Conservation (phyloP, 2,888 invertebrate genomes). For the Geophilus truncorum region DNA sequence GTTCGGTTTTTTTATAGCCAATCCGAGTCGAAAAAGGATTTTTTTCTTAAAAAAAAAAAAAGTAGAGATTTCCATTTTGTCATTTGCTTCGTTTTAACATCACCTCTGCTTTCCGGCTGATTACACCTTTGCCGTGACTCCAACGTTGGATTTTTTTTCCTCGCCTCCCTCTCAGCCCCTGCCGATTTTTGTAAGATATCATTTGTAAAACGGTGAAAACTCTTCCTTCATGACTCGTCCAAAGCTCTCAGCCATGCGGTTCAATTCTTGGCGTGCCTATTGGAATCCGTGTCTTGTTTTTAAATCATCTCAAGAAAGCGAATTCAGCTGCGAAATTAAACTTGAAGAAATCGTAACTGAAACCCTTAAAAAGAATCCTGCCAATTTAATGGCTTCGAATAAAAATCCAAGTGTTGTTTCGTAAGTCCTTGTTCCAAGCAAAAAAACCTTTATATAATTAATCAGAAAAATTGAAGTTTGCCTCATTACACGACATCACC, state of each 20-base stretch:
- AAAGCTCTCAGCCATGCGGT: constrained; percentile 19
- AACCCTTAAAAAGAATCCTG: background rate
- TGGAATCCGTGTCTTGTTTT: constrained; percentile 25
- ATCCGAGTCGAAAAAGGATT: background rate
- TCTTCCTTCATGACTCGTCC: constrained; percentile 27
- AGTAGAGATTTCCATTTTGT: background rate
- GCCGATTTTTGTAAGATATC: background rate
- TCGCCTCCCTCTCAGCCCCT: background rate
- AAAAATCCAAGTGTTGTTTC: background rate
- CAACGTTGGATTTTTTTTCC: background rate
- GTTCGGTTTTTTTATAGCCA: background rate
- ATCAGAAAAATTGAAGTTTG: background rate
- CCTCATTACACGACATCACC: background rate
- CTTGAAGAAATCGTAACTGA: background rate
- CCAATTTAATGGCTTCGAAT: constrained; percentile 9
- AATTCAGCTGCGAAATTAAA: background rate
- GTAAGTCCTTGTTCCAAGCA: background rate
- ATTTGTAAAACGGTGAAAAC: constrained; percentile 27
- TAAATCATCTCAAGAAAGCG: background rate
- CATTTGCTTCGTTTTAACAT: constrained; percentile 24
- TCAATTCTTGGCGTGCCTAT: constrained; percentile 27
- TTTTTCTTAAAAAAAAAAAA: background rate
- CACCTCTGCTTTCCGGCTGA: constrained; percentile 20
- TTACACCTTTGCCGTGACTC: background rate
- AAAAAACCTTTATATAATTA: background rate